Evolutionary conservation across 1,140 invertebrate species (phyloP).

Genomic region (Cyphomyrmex costatus): DNA sequence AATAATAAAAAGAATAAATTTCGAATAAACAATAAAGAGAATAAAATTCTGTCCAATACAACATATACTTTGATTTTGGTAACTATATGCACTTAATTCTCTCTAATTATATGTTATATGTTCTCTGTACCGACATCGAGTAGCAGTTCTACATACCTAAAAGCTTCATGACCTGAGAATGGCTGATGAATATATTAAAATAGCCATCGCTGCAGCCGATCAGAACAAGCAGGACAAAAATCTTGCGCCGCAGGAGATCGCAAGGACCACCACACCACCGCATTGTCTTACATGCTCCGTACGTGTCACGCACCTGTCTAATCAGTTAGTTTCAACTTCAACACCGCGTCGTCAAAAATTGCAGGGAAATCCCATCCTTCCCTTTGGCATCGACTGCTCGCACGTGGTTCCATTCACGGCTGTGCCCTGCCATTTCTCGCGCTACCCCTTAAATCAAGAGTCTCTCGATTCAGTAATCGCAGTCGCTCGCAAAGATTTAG

Average conservation of each 20-base stretch:
- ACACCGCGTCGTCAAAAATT: constrained; percentile 7
- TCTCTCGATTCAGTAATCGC: constrained; percentile 4
- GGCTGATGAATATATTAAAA: constrained; percentile 92
- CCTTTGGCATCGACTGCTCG: background rate
- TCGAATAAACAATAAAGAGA: background rate
- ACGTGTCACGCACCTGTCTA: constrained; percentile 58
- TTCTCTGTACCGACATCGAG: background rate
- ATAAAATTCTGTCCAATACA: background rate
- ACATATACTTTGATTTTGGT: background rate
- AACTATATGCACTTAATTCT: background rate
- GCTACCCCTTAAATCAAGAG: background rate
- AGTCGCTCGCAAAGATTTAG: background rate
- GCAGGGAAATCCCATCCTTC: constrained; percentile 10
- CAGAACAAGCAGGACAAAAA: constrained; percentile 79
- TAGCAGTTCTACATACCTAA: constrained; percentile 88
- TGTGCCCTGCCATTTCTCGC: constrained; percentile 18
- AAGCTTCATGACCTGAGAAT: constrained; percentile 92
- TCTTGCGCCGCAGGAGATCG: constrained; percentile 79
- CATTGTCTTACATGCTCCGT: constrained; percentile 83
- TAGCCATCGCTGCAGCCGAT: constrained; percentile 87
- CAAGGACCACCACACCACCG: constrained; percentile 80
- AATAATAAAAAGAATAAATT: no score
- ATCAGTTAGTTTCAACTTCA: constrained; percentile 5
- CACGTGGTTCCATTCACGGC: constrained; percentile 39
- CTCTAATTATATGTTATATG: background rate